Evolutionary conservation across 2,888 invertebrate species (phyloP).

Genomic region (Timema podura): DNA sequence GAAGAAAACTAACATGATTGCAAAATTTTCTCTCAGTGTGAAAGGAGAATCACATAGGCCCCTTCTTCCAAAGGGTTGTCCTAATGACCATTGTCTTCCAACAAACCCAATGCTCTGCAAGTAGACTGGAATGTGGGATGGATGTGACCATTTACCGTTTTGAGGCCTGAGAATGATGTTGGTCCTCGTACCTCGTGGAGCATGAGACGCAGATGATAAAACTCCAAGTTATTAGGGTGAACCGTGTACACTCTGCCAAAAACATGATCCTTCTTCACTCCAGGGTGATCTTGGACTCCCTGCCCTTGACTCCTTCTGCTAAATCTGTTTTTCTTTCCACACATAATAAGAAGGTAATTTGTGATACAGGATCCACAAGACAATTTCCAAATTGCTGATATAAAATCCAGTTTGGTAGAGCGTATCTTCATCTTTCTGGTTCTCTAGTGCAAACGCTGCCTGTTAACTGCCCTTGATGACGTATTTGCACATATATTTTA

Average conservation of each 20-base stretch:
- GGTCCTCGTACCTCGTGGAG: too few species aligned
- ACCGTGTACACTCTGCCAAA: too few species aligned
- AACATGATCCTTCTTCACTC: too few species aligned
- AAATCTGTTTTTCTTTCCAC: slow-evolving; percentile 28
- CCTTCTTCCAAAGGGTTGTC: slow-evolving; percentile 38
- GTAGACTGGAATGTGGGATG: slow-evolving; percentile 37
- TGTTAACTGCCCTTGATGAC: slow-evolving; percentile 34
- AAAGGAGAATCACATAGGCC: slow-evolving; percentile 18
- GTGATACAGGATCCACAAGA: slow-evolving; percentile 37
- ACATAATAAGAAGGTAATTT: slow-evolving; percentile 38
- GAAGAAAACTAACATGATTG: slow-evolving; percentile 20
- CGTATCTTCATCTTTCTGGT: slow-evolving; percentile 31
- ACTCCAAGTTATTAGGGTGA: too few species aligned
- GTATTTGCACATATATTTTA: slow-evolving; percentile 32
- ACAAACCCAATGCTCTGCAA: slow-evolving; percentile 37
- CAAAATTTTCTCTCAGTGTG: slow-evolving; percentile 24
- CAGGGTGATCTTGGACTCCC: too few species aligned
- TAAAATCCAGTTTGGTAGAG: slow-evolving; percentile 33
- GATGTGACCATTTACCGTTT: slow-evolving; percentile 35
- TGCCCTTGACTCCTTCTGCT: slow-evolving; percentile 30
- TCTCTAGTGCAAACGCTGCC: slow-evolving; percentile 24
- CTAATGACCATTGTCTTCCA: slow-evolving; percentile 41
- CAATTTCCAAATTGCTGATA: slow-evolving; percentile 27
- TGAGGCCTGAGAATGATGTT: too few species aligned
- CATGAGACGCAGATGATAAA: too few species aligned